Conservation (phyloP, 1,140 invertebrate genomes). For the Macrobrachium nipponense region DNA sequence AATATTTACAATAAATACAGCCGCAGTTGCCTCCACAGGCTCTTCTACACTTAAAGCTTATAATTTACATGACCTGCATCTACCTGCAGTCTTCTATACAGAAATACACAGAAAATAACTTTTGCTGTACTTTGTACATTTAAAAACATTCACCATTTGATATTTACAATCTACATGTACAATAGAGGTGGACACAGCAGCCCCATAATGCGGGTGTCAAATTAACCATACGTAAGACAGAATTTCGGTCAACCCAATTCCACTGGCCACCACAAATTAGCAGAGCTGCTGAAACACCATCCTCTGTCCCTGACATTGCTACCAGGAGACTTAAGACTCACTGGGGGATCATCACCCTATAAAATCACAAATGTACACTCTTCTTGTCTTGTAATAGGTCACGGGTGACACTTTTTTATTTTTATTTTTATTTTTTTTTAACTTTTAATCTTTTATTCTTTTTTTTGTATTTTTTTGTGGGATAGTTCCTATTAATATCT, state of each 20-base stretch:
- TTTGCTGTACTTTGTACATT: conserved; percentile 62
- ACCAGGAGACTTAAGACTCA: conserved; percentile 48
- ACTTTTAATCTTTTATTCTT: no score
- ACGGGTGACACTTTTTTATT: no score
- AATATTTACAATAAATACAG: conserved; percentile 63
- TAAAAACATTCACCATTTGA: conserved; percentile 60
- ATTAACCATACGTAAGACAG: no score
- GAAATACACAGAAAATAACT: conserved; percentile 63
- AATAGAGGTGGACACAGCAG: conserved; percentile 52
- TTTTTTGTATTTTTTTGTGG: no score
- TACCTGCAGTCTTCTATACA: conserved; percentile 61
- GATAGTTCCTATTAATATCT: no score
- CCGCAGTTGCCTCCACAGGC: conserved; percentile 50
- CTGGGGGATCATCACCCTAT: conserved; percentile 26
- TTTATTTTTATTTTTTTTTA: no score
- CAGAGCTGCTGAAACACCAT: conserved; percentile 31
- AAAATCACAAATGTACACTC: conserved; percentile 35
- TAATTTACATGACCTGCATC: conserved; percentile 59
- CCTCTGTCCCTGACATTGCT: conserved; percentile 47
- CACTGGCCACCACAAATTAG: conserved; percentile 16
- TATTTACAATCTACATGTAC: conserved; percentile 62
- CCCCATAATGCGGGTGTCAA: conserved; percentile 28
- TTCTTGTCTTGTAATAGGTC: conserved; percentile 28
- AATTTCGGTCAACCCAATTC: no score
- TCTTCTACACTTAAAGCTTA: conserved; percentile 55